Evolutionary conservation across 2,888 invertebrate species (phyloP).

Genomic region (Temnothorax unifasciatus): DNA sequence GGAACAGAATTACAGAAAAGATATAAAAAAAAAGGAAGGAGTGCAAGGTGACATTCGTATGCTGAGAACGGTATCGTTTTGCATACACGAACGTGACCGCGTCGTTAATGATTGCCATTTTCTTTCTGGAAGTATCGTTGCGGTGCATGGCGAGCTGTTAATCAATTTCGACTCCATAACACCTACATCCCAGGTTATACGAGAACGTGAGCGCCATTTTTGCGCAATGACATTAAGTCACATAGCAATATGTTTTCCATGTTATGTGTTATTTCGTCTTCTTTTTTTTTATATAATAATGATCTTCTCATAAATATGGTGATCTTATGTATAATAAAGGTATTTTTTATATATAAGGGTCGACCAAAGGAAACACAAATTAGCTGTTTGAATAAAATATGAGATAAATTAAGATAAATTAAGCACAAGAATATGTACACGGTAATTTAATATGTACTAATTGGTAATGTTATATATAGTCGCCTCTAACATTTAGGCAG

Average conservation of each 20-base stretch:
- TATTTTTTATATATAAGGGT: neutral
- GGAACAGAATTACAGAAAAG: neutral
- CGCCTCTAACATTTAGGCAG: no score
- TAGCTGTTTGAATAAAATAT: no score
- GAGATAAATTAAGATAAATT: no score
- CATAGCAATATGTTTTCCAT: neutral
- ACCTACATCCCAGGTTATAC: neutral
- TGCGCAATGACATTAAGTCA: neutral
- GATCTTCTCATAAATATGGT: neutral
- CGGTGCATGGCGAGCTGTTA: slow-evolving; percentile 57
- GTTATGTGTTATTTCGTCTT: neutral
- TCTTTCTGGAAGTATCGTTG: slow-evolving; percentile 55
- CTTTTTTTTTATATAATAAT: neutral
- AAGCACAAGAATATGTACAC: no score
- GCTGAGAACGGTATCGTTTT: slow-evolving; percentile 60
- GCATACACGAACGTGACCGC: slow-evolving; percentile 68
- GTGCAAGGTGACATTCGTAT: neutral
- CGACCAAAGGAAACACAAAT: no score
- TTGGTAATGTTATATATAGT: no score
- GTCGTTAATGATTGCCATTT: slow-evolving; percentile 68
- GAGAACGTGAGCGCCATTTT: neutral
- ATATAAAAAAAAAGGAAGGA: neutral
- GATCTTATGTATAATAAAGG: neutral
- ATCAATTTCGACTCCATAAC: slow-evolving; percentile 66
- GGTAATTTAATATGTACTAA: no score